Evolutionary conservation across 2,888 invertebrate genomes (phyloP).

Genomic region (Trissonchulus sp.): DNA sequence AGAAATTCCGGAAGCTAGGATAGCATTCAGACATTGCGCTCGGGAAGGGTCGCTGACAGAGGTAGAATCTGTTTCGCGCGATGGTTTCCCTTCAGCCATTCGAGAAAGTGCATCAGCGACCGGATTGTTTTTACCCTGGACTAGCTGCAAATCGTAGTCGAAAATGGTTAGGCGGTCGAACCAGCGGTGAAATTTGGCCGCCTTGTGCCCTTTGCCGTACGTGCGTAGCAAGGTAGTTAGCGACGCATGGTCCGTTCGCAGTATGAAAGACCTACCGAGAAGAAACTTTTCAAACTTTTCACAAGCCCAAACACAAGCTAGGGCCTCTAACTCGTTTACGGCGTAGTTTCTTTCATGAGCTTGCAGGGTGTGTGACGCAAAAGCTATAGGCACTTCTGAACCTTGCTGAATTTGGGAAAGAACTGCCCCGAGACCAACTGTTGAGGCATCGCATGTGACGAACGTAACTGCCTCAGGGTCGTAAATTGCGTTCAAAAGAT

Average conservation of each 20-base stretch:
- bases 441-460: too few species aligned
- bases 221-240: neutral
- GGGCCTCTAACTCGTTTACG: neutral
- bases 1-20: neutral
- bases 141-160: neutral
- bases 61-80: too few species aligned
- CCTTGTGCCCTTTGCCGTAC: neutral
- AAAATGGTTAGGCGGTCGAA: neutral
- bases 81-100: too few species aligned
- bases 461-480: too few species aligned
- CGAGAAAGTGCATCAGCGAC: neutral
- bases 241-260: neutral
- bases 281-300: conserved; percentile 8
- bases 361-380: too few species aligned
- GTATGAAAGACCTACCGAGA: neutral
- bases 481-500: too few species aligned
- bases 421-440: too few species aligned
- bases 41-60: too few species aligned
- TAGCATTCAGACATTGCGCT: too few species aligned
- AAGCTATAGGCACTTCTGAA: too few species aligned
- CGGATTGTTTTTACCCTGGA: neutral
- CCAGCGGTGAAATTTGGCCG: neutral
- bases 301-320: neutral
- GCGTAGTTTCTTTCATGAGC: neutral
- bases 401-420: too few species aligned